Evolutionary conservation across 2,797 vertebrate genomes (phyloP), one percentile per base, ranked within the genome.

Genomic region (Meriones psammophilus): DNA sequence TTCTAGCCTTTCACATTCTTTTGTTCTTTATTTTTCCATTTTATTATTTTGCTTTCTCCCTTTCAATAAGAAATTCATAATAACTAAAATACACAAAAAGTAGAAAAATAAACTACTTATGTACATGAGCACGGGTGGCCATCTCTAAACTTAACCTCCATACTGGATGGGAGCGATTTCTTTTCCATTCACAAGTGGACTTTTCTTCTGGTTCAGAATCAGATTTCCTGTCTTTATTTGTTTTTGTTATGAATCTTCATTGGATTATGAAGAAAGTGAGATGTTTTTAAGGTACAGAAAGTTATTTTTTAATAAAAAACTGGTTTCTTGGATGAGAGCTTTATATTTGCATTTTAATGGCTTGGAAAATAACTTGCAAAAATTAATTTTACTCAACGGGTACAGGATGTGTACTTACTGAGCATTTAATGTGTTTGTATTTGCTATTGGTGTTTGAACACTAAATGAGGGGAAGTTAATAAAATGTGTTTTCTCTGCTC

Each of bases 1-100:
- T 94, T 80, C 22, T 46, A 50, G 69, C 95, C 46, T 78, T 91
- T 42, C 50, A 69, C 5, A 92, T 79, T 85, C 89, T 17, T 77
- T 96, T 93, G 76, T 78, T n/a, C 22, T 0, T 12, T 90, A 4
- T 3, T 50, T 96, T 88, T 15, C 28, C 28, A 60, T 74, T 13
- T 71, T 20, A 66, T 50, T 71, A n/a, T 22, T 97, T 22, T 81
- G 24, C 73, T 92, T 54, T 66, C 54, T 8, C 56, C 2, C n/a
- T 96, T 33, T 85, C 13, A 36, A 68, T 36, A 93, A 26, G 58
- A 5, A 92, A 56, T 8, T 42, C 33, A 84, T 4, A 56, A 1
- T 24, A 62, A 54, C 14, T 1, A 69, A 36, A n/a, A 6, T 60
- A 0, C 33, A 17, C 9, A 85, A 13, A 36, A 39, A 84, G 17